Percentiles rank a stretch among this genome's conserved stretches.
These are phyloP conservation scores for Unio delphinus DNA, from an alignment of 2,888 invertebrate genomes.

Conservation along the genomic window DNA sequence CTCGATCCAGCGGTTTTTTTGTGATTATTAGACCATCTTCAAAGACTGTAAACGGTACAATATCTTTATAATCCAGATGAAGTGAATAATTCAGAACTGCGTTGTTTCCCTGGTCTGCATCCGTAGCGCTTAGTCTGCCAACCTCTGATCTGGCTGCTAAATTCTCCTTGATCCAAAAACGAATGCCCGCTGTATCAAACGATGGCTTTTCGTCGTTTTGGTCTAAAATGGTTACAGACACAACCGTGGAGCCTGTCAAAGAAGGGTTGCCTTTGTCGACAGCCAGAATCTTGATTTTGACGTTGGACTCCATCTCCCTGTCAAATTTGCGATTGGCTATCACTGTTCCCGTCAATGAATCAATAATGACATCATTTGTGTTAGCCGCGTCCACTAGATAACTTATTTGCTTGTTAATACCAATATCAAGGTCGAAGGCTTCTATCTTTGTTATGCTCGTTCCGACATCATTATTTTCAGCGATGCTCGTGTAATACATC, in stretches of 20 bases:
- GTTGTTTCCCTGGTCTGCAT: constrained; percentile 91
- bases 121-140: constrained; percentile 90
- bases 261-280: constrained; percentile 80
- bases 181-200: constrained; percentile 93
- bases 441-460: constrained; percentile 35
- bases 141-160: constrained; percentile 91
- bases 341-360: constrained; percentile 86
- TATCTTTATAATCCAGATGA: constrained; percentile 11
- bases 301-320: constrained; percentile 84
- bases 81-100: constrained; percentile 63
- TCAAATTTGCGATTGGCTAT: constrained; percentile 88
- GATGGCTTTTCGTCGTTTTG: constrained; percentile 95
- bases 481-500: constrained; percentile 60
- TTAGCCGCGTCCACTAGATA: constrained; percentile 76
- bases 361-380: constrained; percentile 85
- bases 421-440: constrained; percentile 34
- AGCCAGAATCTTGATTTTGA: constrained; percentile 92
- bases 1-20: constrained; percentile 49
- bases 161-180: constrained; percentile 90
- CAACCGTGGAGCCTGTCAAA: constrained; percentile 80
- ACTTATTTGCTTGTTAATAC: constrained; percentile 52
- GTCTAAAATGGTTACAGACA: constrained; percentile 89
- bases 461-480: constrained; percentile 43
- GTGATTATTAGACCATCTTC: constrained; percentile 52
- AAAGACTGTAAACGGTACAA: constrained; percentile 52